Evolutionary conservation across 2,888 invertebrate genomes (phyloP).

Genomic region (Idaea dimidiata): DNA sequence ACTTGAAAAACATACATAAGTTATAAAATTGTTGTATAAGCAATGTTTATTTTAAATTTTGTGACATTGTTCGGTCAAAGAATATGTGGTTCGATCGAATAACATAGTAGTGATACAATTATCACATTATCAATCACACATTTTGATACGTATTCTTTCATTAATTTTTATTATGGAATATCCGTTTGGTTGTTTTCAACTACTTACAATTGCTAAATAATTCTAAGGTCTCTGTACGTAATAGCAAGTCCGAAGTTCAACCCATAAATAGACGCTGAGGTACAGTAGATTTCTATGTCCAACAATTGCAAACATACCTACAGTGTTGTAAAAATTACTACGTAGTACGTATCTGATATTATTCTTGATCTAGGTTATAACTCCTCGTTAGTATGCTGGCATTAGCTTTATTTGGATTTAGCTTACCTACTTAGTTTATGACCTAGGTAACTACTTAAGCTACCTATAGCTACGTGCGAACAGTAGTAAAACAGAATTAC

Average conservation of each 20-base stretch:
- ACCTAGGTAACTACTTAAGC: no score
- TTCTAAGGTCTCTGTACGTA: conserved; percentile 15
- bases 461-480: background rate
- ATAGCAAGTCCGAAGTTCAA: conserved; percentile 29
- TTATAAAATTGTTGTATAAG: no score
- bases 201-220: conserved; percentile 5
- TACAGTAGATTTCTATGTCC: conserved; percentile 24
- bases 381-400: background rate
- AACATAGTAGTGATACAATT: no score
- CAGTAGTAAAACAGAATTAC: background rate
- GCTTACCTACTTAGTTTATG: no score
- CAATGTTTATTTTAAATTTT: background rate
- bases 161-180: background rate
- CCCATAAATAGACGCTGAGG: conserved; percentile 20
- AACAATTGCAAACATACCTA: conserved; percentile 1
- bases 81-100: background rate
- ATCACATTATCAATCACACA: no score
- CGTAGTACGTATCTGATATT: background rate
- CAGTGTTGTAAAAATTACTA: background rate
- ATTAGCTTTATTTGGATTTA: background rate
- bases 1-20: background rate
- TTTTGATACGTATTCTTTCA: background rate
- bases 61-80: background rate
- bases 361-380: background rate
- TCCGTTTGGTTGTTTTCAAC: background rate